Evolutionary conservation across 2,888 invertebrate species (phyloP).

Genomic region (Scaptomyza flava): DNA sequence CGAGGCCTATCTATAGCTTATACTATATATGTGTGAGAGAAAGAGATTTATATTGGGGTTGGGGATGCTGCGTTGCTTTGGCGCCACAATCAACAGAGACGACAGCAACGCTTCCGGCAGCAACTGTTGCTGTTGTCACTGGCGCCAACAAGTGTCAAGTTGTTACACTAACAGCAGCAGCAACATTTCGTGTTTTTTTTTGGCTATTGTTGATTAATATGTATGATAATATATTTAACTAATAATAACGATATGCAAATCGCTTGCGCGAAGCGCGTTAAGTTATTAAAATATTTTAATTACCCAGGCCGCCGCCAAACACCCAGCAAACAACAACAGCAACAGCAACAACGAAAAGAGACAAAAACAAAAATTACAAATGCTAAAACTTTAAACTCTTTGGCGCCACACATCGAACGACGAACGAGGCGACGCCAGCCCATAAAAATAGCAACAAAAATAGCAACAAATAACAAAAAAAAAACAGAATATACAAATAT

Average conservation of each 20-base stretch:
- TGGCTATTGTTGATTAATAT: slow-evolving; percentile 54
- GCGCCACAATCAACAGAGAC: slow-evolving; percentile 35
- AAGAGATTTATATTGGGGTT: neutral
- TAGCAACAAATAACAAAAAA: neutral
- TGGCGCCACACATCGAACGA: slow-evolving; percentile 69
- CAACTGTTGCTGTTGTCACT: slow-evolving; percentile 35
- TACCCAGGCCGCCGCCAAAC: slow-evolving; percentile 39
- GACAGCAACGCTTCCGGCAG: slow-evolving; percentile 64
- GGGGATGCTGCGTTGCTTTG: slow-evolving; percentile 1
- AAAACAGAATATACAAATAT: neutral
- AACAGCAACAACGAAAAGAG: no score
- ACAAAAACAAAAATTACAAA: slow-evolving; percentile 64
- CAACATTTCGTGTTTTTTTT: slow-evolving; percentile 16
- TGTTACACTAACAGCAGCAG: slow-evolving; percentile 40
- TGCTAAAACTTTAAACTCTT: slow-evolving; percentile 75
- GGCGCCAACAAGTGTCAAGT: slow-evolving; percentile 80
- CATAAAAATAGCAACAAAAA: slow-evolving; percentile 46
- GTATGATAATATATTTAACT: slow-evolving; percentile 28
- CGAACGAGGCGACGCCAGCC: slow-evolving; percentile 31
- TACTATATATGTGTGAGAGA: slow-evolving; percentile 4
- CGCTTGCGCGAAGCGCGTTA: slow-evolving; percentile 56
- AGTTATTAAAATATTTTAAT: slow-evolving; percentile 80
- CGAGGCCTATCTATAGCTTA: slow-evolving; percentile 32
- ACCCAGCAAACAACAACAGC: neutral
- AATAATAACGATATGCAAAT: slow-evolving; percentile 53